phyloP scores from a whole-genome alignment of 92 coral and sea anemone genomes.

The Umimayanthus kanabou region DNA sequence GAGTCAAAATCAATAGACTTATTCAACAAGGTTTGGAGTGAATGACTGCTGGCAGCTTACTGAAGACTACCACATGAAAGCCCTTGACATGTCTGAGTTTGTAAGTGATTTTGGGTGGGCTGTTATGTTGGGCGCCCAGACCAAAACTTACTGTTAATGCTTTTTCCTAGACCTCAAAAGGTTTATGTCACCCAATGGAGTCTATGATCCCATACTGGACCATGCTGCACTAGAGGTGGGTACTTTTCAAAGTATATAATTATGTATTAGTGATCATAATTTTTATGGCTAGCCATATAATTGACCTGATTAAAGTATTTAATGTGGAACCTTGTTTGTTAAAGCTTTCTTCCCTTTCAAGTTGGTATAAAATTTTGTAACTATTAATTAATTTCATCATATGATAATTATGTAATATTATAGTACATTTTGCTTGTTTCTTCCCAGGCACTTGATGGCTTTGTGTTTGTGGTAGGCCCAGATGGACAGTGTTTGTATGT shows the following conservation, averaged over 20 bases:
- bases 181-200: conserved; percentile 44
- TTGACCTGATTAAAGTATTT: too few relatives aligned
- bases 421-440: not conserved
- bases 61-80: too few relatives aligned
- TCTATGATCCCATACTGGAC: conserved; percentile 56
- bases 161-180: conserved; percentile 58
- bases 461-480: conserved; percentile 96
- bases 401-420: too few relatives aligned
- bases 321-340: not conserved
- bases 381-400: too few relatives aligned
- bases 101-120: too few relatives aligned
- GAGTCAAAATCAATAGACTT: too few relatives aligned
- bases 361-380: not conserved
- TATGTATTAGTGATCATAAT: too few relatives aligned
- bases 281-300: too few relatives aligned
- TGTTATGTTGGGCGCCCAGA: not conserved
- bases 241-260: not conserved
- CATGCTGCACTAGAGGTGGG: conserved; percentile 72
- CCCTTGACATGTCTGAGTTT: too few relatives aligned
- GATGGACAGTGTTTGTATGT: conserved; percentile 94
- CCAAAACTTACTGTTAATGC: too few relatives aligned
- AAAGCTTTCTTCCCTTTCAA: not conserved
- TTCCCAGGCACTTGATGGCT: conserved; percentile 94
- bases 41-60: too few relatives aligned
- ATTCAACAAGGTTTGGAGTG: too few relatives aligned